A percentile compares a stretch with the other conserved stretches of the same genome.
Evolutionary conservation across 2,113 vertebrate genomes (phyloP).

Genomic region (Elaphurus davidianus): DNA sequence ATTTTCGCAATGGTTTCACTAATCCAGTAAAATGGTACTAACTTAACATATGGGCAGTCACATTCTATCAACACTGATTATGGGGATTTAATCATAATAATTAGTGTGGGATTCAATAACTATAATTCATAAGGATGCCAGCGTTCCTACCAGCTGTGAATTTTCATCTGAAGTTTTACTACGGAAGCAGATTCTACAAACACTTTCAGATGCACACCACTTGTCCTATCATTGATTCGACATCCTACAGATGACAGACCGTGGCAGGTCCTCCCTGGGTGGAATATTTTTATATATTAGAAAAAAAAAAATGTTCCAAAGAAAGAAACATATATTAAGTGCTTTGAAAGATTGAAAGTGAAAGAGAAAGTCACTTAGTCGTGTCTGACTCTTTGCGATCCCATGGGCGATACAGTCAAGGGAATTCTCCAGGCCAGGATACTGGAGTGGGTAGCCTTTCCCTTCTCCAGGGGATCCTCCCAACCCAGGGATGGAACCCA

Average conservation of each 20-base stretch:
- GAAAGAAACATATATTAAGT: neutral
- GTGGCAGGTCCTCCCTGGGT: too few species aligned
- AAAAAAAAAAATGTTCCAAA: neutral
- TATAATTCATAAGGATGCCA: neutral
- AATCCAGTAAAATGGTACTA: neutral
- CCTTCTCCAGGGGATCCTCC: neutral
- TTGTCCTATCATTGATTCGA: fast-evolving
- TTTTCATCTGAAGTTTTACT: neutral
- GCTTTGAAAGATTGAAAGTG: neutral
- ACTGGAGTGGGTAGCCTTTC: neutral
- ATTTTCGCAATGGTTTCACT: neutral
- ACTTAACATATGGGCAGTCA: neutral
- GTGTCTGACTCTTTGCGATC: fast-evolving
- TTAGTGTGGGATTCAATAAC: neutral
- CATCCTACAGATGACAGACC: neutral
- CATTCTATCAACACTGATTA: neutral
- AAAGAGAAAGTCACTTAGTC: neutral
- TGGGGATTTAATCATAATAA: neutral
- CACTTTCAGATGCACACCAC: neutral
- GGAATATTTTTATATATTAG: neutral
- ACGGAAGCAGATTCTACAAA: neutral
- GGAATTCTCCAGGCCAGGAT: neutral
- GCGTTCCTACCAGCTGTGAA: neutral
- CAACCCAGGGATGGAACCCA: neutral
- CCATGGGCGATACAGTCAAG: fast-evolving